Conservation (phyloP, 2,888 invertebrate species). For the Watsonalla binaria region DNA sequence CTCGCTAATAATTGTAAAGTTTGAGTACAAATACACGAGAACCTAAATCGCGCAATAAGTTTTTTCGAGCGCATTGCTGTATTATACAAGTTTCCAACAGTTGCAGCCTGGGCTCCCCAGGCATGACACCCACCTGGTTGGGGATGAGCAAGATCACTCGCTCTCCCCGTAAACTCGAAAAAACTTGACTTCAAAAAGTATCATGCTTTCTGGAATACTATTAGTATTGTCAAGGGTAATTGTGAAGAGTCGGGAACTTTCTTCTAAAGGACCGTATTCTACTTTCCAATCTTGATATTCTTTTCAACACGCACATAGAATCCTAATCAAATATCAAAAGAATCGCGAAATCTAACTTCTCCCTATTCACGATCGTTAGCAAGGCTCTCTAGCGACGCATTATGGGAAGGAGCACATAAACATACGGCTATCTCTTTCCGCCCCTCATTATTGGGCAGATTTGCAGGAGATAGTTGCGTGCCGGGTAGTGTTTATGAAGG, state of each 20-base stretch:
- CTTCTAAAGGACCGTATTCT: not conserved
- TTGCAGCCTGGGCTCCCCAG: too few species aligned
- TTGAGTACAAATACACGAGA: too few species aligned
- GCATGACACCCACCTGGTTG: too few species aligned
- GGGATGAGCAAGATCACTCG: too few species aligned
- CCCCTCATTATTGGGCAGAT: slow-evolving; percentile 38
- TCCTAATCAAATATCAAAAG: not conserved
- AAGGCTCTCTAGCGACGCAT: slow-evolving; percentile 7
- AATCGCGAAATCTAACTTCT: slow-evolving; percentile 1
- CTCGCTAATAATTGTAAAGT: too few species aligned
- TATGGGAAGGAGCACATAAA: slow-evolving; percentile 14
- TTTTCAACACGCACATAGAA: not conserved
- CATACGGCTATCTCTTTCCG: slow-evolving; percentile 28
- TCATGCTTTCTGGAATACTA: not conserved
- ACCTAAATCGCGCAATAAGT: too few species aligned
- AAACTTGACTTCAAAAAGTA: too few species aligned
- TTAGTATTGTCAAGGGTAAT: not conserved
- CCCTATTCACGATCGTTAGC: slow-evolving; percentile 9
- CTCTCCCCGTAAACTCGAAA: too few species aligned
- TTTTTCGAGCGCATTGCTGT: too few species aligned
- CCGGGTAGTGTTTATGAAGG: slow-evolving; percentile 39
- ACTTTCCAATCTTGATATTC: not conserved
- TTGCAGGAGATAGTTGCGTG: slow-evolving; percentile 33
- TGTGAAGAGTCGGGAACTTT: not conserved
- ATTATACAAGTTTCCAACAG: too few species aligned